Base-by-base conservation (phyloP, 2,888 invertebrate genomes). In the Torymus aiolomorphi region DNA sequence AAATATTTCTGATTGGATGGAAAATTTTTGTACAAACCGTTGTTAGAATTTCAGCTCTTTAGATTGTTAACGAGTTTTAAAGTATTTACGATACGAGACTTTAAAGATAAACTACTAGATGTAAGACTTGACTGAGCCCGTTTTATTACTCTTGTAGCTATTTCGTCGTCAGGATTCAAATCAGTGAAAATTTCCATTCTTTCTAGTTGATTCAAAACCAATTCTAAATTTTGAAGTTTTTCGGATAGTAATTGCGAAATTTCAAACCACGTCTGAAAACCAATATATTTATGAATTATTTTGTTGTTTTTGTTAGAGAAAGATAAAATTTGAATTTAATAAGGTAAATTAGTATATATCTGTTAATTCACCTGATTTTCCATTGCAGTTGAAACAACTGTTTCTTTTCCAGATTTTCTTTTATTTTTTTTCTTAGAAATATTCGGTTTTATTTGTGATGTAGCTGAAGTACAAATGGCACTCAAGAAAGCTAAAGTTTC, bases 401-500 rank as follows among this genome's bases (percentile, higher is more conserved):
- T 85, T 75, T 87, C 86, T 57, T 87, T 87, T 52, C 83, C 86
- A 12, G 70, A 85, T 80, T 89, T 90, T 70, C 89, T 90, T 42
- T 86, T 88, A 69, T 88, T 89, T 79, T 88, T 89, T 74, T 88
- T 89, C 71, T 87, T 86, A 2, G 85, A 85, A 11, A 84, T 81
- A 42, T 76, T 83, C 8, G 88, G 85, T 79, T 88, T 86, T 3
- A 85, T 85, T 57, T 85, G 84, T 16, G 84, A 85, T 12, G 87
- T 84, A 31, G 77, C 86, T 8, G 86, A 83, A 74, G 85, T 84
- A 83, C 89, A 90, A 85, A 90, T 90, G 66, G 85, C 87, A 75
- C 86, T 86, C 61, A 90, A 82, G 42, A 89, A 86, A 14, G 88
- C 88, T 54, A 90, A 85, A 31, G 89, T 89, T 83, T 90, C 90